Conservation (phyloP, 2,888 invertebrate genomes). For the Lasius platythorax region DNA sequence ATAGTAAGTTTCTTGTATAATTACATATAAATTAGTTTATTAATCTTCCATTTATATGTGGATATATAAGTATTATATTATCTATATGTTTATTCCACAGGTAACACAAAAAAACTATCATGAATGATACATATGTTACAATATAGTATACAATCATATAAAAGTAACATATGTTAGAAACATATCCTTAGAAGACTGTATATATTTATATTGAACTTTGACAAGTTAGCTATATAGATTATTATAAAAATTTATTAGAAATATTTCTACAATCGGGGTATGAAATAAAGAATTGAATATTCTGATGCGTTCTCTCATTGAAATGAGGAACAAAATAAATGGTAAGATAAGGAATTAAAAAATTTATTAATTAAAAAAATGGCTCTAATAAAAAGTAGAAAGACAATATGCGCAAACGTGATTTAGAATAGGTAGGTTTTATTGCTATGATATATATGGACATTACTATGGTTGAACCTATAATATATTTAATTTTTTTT, state of each 20-base stretch:
- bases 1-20: neutral
- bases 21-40: neutral
- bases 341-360: neutral
- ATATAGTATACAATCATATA: neutral
- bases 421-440: slow-evolving; percentile 11
- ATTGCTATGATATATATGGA: slow-evolving; percentile 13
- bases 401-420: slow-evolving; percentile 51
- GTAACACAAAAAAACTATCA: neutral
- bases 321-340: neutral
- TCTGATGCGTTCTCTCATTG: neutral
- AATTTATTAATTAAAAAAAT: slow-evolving; percentile 5
- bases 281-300: slow-evolving; percentile 38
- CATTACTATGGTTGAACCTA: neutral
- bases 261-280: slow-evolving; percentile 28
- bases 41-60: neutral
- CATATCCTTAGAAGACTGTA: slow-evolving; percentile 60
- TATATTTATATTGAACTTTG: slow-evolving; percentile 32
- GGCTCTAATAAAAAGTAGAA: neutral
- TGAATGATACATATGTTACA: neutral
- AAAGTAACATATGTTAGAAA: slow-evolving; percentile 20
- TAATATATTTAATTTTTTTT: neutral
- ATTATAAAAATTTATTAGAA: slow-evolving; percentile 24
- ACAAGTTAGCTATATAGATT: slow-evolving; percentile 27
- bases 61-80: neutral
- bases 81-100: slow-evolving; percentile 1